phyloP scores from a whole-genome alignment of 1,140 invertebrate species.

The Drosophila grimshawi region DNA sequence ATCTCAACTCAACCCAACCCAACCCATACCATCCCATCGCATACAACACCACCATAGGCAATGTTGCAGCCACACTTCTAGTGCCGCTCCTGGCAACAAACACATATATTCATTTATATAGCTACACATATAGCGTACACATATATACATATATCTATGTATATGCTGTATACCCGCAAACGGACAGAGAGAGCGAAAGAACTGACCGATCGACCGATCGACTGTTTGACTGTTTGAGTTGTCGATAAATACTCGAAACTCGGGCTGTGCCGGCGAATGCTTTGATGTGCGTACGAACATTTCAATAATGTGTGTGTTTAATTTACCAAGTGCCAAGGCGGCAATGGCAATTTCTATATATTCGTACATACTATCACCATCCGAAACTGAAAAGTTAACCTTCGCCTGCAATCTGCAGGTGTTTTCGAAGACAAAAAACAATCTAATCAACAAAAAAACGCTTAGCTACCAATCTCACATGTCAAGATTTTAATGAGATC shows the following conservation, averaged over 20 bases:
- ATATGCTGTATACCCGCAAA: conserved; percentile 17
- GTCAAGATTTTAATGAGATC: no score
- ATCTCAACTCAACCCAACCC: neutral
- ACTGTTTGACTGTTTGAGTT: conserved; percentile 47
- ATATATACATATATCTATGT: conserved; percentile 8
- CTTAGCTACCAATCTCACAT: no score
- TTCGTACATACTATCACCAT: neutral
- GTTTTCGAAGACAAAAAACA: neutral
- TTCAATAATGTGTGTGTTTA: conserved; percentile 33
- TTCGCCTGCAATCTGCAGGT: neutral
- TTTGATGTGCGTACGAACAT: conserved; percentile 44
- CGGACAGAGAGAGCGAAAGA: conserved; percentile 11
- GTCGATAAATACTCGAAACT: conserved; percentile 51
- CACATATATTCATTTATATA: conserved; percentile 4
- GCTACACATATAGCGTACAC: neutral
- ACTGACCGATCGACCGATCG: conserved; percentile 48
- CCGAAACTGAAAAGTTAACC: neutral
- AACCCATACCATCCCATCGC: neutral
- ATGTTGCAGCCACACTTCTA: conserved; percentile 18
- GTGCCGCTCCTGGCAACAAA: conserved; percentile 34
- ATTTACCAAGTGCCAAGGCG: conserved; percentile 42
- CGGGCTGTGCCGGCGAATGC: conserved; percentile 33
- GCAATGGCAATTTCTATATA: conserved; percentile 20
- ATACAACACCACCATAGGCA: conserved; percentile 5
- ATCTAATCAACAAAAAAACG: neutral